Conservation (phyloP, 2,113 vertebrate genomes). For the Xiphorhynchus elegans region DNA sequence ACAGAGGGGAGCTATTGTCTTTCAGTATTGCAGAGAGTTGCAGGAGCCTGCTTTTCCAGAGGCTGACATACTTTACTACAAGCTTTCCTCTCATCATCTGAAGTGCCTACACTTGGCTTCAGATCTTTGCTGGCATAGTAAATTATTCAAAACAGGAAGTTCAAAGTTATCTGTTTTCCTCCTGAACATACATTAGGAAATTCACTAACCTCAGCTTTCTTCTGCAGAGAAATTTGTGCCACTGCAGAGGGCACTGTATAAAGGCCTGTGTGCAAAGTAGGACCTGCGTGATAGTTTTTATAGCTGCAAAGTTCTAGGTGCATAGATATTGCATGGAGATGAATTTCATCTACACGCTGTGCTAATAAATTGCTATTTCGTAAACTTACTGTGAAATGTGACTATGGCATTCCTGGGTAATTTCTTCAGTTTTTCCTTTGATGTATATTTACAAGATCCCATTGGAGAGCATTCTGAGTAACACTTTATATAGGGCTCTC, state of each 20-base stretch:
- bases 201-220: background rate
- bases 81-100: background rate
- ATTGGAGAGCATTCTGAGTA: background rate
- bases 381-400: background rate
- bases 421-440: background rate
- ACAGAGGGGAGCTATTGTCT: background rate
- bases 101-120: background rate
- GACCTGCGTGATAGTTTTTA: background rate
- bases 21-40: background rate
- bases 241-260: background rate
- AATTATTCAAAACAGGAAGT: background rate
- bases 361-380: background rate
- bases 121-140: background rate
- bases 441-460: background rate
- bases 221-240: background rate
- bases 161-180: background rate
- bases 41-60: constrained; percentile 9
- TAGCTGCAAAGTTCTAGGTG: background rate
- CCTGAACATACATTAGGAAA: background rate
- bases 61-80: background rate
- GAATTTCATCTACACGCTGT: background rate
- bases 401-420: background rate
- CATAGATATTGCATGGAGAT: background rate
- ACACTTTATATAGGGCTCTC: background rate
- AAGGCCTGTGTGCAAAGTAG: background rate